Conservation (phyloP, 1,140 invertebrate species). For the Luehdorfia chinensis region DNA sequence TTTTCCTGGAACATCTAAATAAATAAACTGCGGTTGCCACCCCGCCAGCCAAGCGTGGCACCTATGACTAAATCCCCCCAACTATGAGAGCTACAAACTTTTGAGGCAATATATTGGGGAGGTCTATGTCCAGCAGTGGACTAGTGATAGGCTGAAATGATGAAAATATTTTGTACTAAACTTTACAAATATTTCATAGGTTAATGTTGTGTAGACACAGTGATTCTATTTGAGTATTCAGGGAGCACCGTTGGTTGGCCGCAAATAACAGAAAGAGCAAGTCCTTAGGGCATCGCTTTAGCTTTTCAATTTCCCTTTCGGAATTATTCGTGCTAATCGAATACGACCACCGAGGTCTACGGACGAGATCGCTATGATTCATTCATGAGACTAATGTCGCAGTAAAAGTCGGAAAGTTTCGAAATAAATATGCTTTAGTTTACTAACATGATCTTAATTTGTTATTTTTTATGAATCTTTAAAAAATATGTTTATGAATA, state of each 20-base stretch:
- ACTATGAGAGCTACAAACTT: too few relatives aligned
- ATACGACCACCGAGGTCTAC: constrained; percentile 59
- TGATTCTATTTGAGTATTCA: constrained; percentile 63
- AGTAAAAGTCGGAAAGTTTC: constrained; percentile 35
- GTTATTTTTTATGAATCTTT: not conserved
- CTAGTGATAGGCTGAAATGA: too few relatives aligned
- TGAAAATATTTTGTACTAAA: too few relatives aligned
- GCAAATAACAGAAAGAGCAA: constrained; percentile 74
- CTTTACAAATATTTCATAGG: too few relatives aligned
- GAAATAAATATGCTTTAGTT: constrained; percentile 29
- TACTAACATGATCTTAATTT: not conserved
- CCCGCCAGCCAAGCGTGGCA: too few relatives aligned
- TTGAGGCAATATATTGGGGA: too few relatives aligned
- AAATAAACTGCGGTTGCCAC: too few relatives aligned
- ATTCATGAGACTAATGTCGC: constrained; percentile 70
- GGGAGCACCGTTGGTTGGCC: constrained; percentile 40
- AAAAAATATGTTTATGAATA: too few relatives aligned
- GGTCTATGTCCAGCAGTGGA: too few relatives aligned
- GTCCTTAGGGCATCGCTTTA: constrained; percentile 71
- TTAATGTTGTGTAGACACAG: constrained; percentile 30
- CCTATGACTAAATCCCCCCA: too few relatives aligned
- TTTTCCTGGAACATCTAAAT: too few relatives aligned
- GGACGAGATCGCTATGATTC: constrained; percentile 64
- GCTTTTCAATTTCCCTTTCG: constrained; percentile 76
- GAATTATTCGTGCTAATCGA: constrained; percentile 75